phyloP scores from a whole-genome alignment of 2,888 invertebrate genomes.

The Cerceris ruficornis region DNA sequence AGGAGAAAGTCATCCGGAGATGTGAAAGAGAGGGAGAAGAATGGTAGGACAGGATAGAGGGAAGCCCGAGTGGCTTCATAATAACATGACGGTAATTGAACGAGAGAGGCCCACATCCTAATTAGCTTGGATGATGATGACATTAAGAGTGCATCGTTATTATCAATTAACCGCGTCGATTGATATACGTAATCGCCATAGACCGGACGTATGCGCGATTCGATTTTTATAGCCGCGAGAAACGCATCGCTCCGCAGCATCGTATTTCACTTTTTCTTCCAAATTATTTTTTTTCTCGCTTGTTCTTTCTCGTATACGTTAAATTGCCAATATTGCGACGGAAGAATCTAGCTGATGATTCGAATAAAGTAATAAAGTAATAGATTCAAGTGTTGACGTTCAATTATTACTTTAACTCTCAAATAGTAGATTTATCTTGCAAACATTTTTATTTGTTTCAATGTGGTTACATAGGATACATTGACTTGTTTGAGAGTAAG shows the following conservation, averaged over 20 bases:
- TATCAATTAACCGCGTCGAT: constrained; percentile 75
- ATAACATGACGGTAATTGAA: constrained; percentile 76
- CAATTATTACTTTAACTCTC: no score
- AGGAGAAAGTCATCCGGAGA: constrained; percentile 15
- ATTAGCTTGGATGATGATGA: constrained; percentile 73
- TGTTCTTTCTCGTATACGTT: background rate
- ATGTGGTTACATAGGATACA: no score
- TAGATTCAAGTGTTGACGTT: no score
- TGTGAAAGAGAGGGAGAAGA: constrained; percentile 23
- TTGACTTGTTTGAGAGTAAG: no score
- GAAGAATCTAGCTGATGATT: no score
- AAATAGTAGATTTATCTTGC: no score
- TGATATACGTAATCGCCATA: constrained; percentile 68
- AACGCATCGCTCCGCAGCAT: constrained; percentile 22
- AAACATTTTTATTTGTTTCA: no score
- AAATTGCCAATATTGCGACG: no score
- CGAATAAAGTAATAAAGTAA: no score
- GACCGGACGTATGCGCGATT: constrained; percentile 50
- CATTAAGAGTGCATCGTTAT: constrained; percentile 76
- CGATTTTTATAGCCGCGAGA: constrained; percentile 53
- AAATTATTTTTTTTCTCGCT: background rate
- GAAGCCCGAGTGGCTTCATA: constrained; percentile 72
- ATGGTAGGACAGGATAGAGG: constrained; percentile 64
- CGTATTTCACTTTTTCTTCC: background rate
- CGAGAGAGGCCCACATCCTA: constrained; percentile 74